Conservation (phyloP, 2,113 vertebrate genomes). For the Eulacestoma nigropectus region DNA sequence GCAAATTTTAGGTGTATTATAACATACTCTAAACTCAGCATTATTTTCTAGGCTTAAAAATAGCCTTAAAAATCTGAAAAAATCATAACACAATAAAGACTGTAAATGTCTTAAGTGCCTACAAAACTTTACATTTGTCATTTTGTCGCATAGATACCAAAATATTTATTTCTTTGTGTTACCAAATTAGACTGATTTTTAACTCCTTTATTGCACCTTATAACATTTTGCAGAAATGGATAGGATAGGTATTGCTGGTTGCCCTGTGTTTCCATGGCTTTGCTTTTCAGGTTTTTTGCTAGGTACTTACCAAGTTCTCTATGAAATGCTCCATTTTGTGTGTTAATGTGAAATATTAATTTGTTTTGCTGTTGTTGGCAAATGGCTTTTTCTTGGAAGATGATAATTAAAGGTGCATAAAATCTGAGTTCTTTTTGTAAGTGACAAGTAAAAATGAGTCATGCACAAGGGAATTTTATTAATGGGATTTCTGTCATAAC, state of each 20-base stretch:
- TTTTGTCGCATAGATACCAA: background rate
- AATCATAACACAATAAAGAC: background rate
- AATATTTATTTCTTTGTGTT: background rate
- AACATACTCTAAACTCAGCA: background rate
- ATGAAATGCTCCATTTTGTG: background rate
- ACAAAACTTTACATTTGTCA: background rate
- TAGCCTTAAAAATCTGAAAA: background rate
- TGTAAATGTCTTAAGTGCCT: background rate
- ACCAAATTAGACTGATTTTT: background rate
- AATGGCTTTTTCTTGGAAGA: conserved; percentile 17
- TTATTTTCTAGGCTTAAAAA: background rate
- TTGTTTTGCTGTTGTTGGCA: conserved; percentile 1
- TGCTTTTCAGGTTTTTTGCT: background rate
- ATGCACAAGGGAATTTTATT: background rate
- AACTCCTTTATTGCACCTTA: background rate
- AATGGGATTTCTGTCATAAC: conserved; percentile 9
- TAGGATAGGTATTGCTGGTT: background rate
- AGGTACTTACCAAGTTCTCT: background rate
- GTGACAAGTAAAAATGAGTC: conserved; percentile 17
- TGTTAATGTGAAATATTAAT: background rate
- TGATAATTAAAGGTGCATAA: background rate
- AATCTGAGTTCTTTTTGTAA: background rate
- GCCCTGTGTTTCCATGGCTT: background rate
- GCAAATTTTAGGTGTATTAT: background rate
- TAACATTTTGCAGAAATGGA: background rate